A percentile compares a stretch with the other conserved stretches of the same genome.
These are phyloP conservation scores for Austrolebias charrua DNA, from an alignment of 2,797 vertebrate genomes.

Conservation along the genomic window DNA sequence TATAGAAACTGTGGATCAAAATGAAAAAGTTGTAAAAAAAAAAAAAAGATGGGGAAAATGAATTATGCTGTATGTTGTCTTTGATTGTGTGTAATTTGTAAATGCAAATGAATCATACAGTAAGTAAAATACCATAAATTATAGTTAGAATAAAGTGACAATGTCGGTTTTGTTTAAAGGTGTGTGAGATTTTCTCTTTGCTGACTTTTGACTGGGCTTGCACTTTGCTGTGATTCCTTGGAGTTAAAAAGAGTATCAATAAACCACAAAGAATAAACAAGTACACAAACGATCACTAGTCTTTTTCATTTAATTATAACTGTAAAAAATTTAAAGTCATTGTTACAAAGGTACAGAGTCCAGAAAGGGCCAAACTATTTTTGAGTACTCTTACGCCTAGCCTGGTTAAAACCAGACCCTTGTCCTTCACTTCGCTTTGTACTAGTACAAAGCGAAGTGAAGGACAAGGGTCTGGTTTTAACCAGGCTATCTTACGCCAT, in stretches of 20 bases:
- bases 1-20: slow-evolving; percentile 80
- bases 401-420: no score
- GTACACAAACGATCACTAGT: slow-evolving; percentile 41
- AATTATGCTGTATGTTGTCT: slow-evolving; percentile 80
- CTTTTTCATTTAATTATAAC: no score
- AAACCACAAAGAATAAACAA: slow-evolving; percentile 76
- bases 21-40: slow-evolving; percentile 65
- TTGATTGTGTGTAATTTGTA: slow-evolving; percentile 83
- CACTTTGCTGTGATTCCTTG: slow-evolving; percentile 61
- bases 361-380: no score
- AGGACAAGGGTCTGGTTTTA: no score
- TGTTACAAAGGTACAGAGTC: no score
- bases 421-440: no score
- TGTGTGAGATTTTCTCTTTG: slow-evolving; percentile 74
- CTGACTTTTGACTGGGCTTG: slow-evolving; percentile 60
- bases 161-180: slow-evolving; percentile 73
- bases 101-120: slow-evolving; percentile 69
- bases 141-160: slow-evolving; percentile 77
- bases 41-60: slow-evolving; percentile 72
- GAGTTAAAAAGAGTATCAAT: slow-evolving; percentile 68
- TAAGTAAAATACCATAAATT: slow-evolving; percentile 73
- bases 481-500: no score
- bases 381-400: no score
- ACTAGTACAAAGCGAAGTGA: no score
- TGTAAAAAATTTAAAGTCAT: no score